These are phyloP conservation scores for Scolanthus callimorphus DNA, from an alignment of 92 coral and sea anemone genomes.

Conservation along the genomic window DNA sequence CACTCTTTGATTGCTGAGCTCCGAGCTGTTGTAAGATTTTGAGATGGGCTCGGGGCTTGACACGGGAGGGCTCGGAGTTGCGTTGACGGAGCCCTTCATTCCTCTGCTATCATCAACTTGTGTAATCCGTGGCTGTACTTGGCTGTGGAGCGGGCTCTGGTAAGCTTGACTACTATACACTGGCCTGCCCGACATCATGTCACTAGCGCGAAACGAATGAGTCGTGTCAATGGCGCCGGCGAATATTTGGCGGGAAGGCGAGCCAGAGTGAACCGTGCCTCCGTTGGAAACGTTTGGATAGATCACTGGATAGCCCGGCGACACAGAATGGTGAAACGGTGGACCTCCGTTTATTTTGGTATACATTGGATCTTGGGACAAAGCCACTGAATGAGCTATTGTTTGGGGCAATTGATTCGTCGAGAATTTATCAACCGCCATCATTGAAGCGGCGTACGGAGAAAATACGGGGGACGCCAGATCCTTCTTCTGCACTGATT, in stretches of 20 bases:
- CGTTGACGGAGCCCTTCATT: conserved; percentile 63
- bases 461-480: conserved; percentile 82
- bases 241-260: conserved; percentile 84
- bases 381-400: conserved; percentile 96
- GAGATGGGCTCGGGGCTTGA: conserved; percentile 74
- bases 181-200: conserved; percentile 83
- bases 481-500: conserved; percentile 94
- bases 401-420: conserved; percentile 96
- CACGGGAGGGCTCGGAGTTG: conserved; percentile 80
- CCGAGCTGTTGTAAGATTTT: conserved; percentile 69
- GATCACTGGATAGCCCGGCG: conserved; percentile 90
- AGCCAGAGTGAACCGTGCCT: conserved; percentile 62
- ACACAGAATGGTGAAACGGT: conserved; percentile 89
- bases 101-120: conserved; percentile 88
- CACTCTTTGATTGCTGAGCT: conserved; percentile 80
- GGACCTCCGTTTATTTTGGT: conserved; percentile 94
- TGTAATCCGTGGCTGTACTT: conserved; percentile 80
- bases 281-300: conserved; percentile 84
- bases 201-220: conserved; percentile 86
- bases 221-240: conserved; percentile 80
- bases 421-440: conserved; percentile 96
- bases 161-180: conserved; percentile 79
- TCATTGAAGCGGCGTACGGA: conserved; percentile 93
- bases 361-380: conserved; percentile 96
- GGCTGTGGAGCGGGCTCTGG: conserved; percentile 77